Conservation (phyloP, 2,113 vertebrate genomes). For the Beaufortia kweichowensis region DNA sequence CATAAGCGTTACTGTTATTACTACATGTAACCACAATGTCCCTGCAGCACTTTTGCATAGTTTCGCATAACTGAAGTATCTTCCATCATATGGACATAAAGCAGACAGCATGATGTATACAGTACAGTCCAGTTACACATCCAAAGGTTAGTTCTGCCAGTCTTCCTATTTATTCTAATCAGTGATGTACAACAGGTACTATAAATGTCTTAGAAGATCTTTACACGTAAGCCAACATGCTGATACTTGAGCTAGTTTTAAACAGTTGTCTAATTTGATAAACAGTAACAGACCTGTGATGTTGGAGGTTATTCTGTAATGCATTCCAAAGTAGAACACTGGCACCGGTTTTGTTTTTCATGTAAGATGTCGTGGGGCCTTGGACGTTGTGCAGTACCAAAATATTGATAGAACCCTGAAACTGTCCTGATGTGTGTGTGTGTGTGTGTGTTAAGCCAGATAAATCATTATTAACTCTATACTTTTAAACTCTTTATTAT, state of each 20-base stretch:
- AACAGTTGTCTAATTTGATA: constrained; percentile 23
- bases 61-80: constrained; percentile 1
- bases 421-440: background rate
- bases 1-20: background rate
- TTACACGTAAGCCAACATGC: constrained; percentile 11
- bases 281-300: constrained; percentile 1
- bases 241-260: constrained; percentile 29
- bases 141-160: background rate
- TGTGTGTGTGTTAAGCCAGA: background rate
- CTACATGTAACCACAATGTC: background rate
- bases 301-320: background rate
- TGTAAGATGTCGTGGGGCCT: background rate
- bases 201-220: constrained; percentile 14
- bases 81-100: constrained; percentile 21
- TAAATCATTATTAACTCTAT: constrained; percentile 8
- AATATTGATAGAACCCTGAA: constrained; percentile 7
- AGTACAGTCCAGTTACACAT: constrained; percentile 10
- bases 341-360: constrained; percentile 7
- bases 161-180: constrained; percentile 8
- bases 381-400: background rate
- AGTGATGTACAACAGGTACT: constrained; percentile 10
- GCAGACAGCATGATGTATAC: constrained; percentile 12
- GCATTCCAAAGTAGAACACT: background rate
- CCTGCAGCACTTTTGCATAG: background rate
- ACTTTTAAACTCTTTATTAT: constrained; percentile 6